Evolutionary conservation across 2,113 vertebrate species (phyloP).

Genomic region (Boleophthalmus pectinirostris): DNA sequence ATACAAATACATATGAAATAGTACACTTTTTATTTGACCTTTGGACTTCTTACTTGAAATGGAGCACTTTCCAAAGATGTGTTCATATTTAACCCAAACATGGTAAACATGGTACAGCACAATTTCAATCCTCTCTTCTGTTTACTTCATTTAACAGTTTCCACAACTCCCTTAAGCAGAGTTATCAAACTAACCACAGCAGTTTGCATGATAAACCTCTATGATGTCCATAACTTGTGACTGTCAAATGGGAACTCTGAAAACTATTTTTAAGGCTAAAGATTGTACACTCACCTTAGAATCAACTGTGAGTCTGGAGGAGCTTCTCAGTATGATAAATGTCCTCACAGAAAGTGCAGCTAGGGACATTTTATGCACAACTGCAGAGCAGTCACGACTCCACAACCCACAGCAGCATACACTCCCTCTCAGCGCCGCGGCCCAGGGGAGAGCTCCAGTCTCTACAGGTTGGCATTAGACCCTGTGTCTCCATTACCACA

Average conservation of each 20-base stretch:
- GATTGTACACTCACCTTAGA: background rate
- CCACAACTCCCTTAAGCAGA: background rate
- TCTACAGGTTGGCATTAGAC: slow-evolving; percentile 44
- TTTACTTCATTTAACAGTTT: background rate
- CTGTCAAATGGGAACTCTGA: background rate
- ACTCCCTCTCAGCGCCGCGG: slow-evolving; percentile 36
- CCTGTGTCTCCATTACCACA: slow-evolving; percentile 42
- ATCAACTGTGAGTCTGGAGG: background rate
- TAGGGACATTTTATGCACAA: slow-evolving; percentile 3
- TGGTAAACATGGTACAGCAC: background rate
- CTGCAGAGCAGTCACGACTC: slow-evolving; percentile 11
- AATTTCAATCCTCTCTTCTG: background rate
- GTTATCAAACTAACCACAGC: background rate
- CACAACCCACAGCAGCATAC: background rate
- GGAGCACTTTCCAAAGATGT: background rate
- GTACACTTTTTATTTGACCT: background rate
- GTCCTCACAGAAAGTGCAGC: slow-evolving; percentile 3
- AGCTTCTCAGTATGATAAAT: background rate
- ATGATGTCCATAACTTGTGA: background rate
- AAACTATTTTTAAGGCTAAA: background rate
- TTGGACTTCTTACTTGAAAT: background rate
- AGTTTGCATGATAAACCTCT: background rate
- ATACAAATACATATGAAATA: background rate
- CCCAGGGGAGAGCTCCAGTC: slow-evolving; percentile 53
- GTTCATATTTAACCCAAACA: background rate